Evolutionary conservation across 1,140 invertebrate species (phyloP), one percentile per base, ranked within the genome.

Genomic region (Bombus confusus): DNA sequence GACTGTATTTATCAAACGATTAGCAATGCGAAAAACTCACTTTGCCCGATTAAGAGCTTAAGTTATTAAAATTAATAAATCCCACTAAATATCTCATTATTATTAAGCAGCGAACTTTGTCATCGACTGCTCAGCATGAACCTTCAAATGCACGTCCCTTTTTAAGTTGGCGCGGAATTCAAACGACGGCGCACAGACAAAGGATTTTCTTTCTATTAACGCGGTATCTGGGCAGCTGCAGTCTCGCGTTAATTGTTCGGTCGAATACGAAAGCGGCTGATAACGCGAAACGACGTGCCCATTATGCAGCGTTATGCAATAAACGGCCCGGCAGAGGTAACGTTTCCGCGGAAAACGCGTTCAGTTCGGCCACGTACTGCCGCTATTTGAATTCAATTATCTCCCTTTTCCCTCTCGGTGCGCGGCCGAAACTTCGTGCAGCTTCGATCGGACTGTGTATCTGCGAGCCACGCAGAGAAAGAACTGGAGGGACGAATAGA

Each of bases 351-450:
- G 57, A 76, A 76, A 76, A 76, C 34, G 74, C 25, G 74, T 59
- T 62, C 52, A 39, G 8, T 62, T 39, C 37, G 37, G 28, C 15
- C 28, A 22, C 28, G 22, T 31, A 39, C 68, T 25, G 37, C 34
- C 34, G 12, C 15, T 77, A 62, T 77, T 77, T 41, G 37, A 10
- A 77, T 77, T 77, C 75, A 77, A 62, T 77, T 77, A 62, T 37
- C 37, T 18, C 25, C 4, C n/a, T 13, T 28, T 41, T 41, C 39
- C 31, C 66, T 71, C 37, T 10, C 9, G 34, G 6, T 10, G 8
- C 34, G 15, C 71, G 25, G 15, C 9, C 34, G 43, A 37, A 75
- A 52, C 72, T 74, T 47, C 4, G 15, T 15, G 47, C n/a, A 6
- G 31, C 31, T 28, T 74, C 41, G 41, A 71, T 41, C 69, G 39